A percentile compares a stretch with the other conserved stretches of the same genome.
Conservation (phyloP, 1,140 invertebrate genomes). For the Pachypsylla venusta region DNA sequence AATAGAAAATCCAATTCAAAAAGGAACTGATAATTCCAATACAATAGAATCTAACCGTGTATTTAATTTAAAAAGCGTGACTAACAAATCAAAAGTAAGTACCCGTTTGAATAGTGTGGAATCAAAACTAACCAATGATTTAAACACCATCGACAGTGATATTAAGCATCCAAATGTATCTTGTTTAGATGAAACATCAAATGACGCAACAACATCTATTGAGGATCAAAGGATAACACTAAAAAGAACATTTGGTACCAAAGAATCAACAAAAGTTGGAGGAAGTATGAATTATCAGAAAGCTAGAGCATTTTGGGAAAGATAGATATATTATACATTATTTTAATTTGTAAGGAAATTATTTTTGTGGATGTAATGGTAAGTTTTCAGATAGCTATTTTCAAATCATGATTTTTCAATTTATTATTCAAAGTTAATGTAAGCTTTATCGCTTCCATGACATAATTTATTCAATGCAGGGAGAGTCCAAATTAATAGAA, state of each 20-base stretch:
- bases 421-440: no score
- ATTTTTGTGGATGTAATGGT: no score
- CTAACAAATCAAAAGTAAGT: conserved; percentile 3
- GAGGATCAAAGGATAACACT: background rate
- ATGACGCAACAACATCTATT: background rate
- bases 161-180: background rate
- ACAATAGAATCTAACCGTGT: conserved; percentile 1
- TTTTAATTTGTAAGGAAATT: no score
- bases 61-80: background rate
- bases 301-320: background rate
- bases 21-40: no score
- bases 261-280: background rate
- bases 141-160: background rate
- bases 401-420: no score
- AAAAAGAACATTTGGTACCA: background rate
- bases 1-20: no score
- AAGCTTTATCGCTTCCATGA: no score
- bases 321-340: no score
- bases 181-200: conserved; percentile 5
- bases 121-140: background rate
- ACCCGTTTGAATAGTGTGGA: conserved; percentile 5
- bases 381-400: no score
- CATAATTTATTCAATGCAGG: no score
- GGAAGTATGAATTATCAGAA: background rate
- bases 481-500: no score